phyloP scores from a whole-genome alignment of 2,797 vertebrate species.

The Knipowitschia caucasica region DNA sequence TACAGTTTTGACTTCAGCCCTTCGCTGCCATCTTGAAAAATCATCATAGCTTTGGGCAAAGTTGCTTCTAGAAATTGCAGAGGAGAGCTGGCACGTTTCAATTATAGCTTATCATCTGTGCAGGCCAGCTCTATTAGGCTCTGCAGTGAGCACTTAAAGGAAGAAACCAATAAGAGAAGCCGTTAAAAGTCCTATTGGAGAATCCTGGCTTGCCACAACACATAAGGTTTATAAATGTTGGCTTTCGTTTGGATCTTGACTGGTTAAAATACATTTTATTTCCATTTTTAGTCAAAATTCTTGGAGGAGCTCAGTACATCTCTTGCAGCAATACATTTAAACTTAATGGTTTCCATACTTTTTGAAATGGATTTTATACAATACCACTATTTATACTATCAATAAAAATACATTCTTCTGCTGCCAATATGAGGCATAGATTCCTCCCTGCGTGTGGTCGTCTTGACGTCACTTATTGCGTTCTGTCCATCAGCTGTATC shows the following conservation, averaged over 20 bases:
- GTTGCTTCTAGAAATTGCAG: slow-evolving; percentile 14
- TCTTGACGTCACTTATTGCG: slow-evolving; percentile 11
- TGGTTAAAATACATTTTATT: slow-evolving; percentile 21
- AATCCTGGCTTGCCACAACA: background rate
- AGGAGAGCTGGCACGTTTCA: slow-evolving; percentile 10
- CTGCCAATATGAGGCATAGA: background rate
- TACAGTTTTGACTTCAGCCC: background rate
- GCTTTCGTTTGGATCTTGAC: slow-evolving; percentile 1
- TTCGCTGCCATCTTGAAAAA: slow-evolving; percentile 1
- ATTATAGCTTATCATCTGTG: slow-evolving; percentile 9
- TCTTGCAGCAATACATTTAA: background rate
- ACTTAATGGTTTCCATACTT: background rate
- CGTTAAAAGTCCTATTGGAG: background rate
- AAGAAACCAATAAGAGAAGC: slow-evolving; percentile 1
- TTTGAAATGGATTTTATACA: background rate
- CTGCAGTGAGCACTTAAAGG: background rate
- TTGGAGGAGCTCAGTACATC: too few relatives aligned
- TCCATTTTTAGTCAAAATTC: too few relatives aligned
- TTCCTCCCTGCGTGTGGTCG: background rate
- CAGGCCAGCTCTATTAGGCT: background rate
- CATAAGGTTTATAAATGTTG: background rate
- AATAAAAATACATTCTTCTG: background rate
- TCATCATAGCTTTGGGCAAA: background rate
- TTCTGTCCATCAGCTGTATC: slow-evolving; percentile 17
- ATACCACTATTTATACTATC: background rate